phyloP scores from a whole-genome alignment of 2,888 invertebrate genomes.

The Drosophila kanekoi region DNA sequence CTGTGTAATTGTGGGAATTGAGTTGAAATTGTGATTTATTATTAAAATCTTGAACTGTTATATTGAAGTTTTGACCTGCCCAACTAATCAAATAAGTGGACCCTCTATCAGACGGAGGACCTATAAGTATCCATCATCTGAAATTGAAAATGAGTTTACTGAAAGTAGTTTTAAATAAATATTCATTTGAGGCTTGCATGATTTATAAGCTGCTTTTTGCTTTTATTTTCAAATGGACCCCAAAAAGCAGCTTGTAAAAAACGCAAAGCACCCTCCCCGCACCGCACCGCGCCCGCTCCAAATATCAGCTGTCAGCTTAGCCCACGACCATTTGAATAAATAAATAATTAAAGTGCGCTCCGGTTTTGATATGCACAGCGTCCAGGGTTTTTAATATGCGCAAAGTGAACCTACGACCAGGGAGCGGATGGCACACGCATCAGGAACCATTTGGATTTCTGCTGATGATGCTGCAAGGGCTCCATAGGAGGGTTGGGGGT shows the following conservation, averaged over 20 bases:
- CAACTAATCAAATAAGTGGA: no score
- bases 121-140: neutral
- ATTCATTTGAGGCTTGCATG: conserved; percentile 21
- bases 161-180: neutral
- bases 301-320: conserved; percentile 14
- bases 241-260: conserved; percentile 25
- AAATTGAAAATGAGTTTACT: neutral
- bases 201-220: conserved; percentile 5
- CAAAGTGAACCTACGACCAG: conserved; percentile 11
- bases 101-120: no score
- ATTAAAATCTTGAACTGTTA: no score
- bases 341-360: conserved; percentile 66
- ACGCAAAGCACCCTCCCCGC: no score
- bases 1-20: no score
- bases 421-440: conserved; percentile 22
- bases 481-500: neutral
- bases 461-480: conserved; percentile 41
- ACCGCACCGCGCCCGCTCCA: neutral
- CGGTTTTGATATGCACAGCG: conserved; percentile 38
- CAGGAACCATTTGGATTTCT: conserved; percentile 40
- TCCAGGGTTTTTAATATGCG: conserved; percentile 32
- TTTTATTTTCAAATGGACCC: conserved; percentile 27
- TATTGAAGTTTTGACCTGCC: no score
- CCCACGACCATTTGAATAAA: conserved; percentile 61
- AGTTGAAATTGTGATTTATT: no score